Evolutionary conservation across 2,888 invertebrate genomes (phyloP), one percentile per base, ranked within the genome.

Genomic region (Harpagoxenus sublaevis): DNA sequence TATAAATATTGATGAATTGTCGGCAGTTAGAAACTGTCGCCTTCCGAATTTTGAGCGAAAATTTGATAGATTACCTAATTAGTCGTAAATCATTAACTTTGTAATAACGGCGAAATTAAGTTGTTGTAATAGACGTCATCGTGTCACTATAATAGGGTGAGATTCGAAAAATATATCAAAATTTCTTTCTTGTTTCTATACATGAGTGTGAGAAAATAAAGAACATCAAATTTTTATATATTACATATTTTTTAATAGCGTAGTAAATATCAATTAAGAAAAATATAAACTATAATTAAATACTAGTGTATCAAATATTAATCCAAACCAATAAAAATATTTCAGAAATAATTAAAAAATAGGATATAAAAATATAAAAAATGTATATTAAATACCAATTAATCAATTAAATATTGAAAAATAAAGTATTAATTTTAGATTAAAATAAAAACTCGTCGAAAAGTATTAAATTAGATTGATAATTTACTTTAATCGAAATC

Each of bases 11-110:
- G 55, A 66, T 55, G 9, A 66, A 77, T 39, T 65, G 63, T 39
- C 53, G 28, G n/a, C 51, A 51, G 51, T 77, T 53, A 8, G 6
- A 18, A 78, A 66, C 28, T 66, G 42, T 55, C 66, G 6, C 10
- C 23, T 42, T 62, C 18, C 66, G 15, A 45, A 53, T 51, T 78
- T 78, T 28, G n/a, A 62, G 8, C 9, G n/a, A 39, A 53, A 42
- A 42, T 78, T 66, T 66, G 66, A 55, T 63, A 39, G 15, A 62
- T 23, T 62, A 62, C 3, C 28, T 78, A 55, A 66, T 78, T n/a
- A 28, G 1, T 15, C 12, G 12, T 53, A 31, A 39, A 53, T 53
- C 10, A 28, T 53, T 65, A 28, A 65, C 23, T 77, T 39, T 28
- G n/a, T 23, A 23, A 23, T 23, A 23, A 23, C 1, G 15, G 31